These are phyloP conservation scores for Drosophila punjabiensis DNA, from an alignment of 1,140 invertebrate species.

Conservation along the genomic window DNA sequence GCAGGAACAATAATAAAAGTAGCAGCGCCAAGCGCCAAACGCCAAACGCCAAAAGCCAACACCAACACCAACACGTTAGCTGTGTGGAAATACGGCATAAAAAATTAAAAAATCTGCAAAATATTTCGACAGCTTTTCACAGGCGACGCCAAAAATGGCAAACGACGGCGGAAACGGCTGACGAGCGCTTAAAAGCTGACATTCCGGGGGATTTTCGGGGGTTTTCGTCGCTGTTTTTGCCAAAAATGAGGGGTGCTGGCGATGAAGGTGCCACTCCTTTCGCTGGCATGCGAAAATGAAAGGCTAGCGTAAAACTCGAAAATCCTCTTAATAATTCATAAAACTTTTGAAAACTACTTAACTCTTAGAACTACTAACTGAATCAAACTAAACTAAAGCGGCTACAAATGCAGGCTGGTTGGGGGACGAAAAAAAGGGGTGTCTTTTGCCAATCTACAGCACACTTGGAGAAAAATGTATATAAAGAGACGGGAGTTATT, in stretches of 20 bases:
- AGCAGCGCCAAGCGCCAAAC: slow-evolving; percentile 15
- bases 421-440: slow-evolving; percentile 10
- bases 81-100: slow-evolving; percentile 66
- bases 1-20: slow-evolving; percentile 32
- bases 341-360: slow-evolving; percentile 82
- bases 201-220: slow-evolving; percentile 1
- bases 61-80: slow-evolving; percentile 30
- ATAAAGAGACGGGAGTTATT: neutral
- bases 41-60: slow-evolving; percentile 3
- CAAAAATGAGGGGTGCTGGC: neutral
- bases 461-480: neutral
- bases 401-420: slow-evolving; percentile 55
- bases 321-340: slow-evolving; percentile 84
- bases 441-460: slow-evolving; percentile 11
- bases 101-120: slow-evolving; percentile 79
- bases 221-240: neutral
- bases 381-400: slow-evolving; percentile 81
- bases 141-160: slow-evolving; percentile 50
- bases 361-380: slow-evolving; percentile 83
- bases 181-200: slow-evolving; percentile 55
- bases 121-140: slow-evolving; percentile 81
- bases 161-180: slow-evolving; percentile 64
- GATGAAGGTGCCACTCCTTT: neutral
- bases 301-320: slow-evolving; percentile 81
- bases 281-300: slow-evolving; percentile 54